Percentiles rank a stretch among this genome's conserved stretches.
These are phyloP conservation scores for Hipparchia semele DNA, from an alignment of 2,888 invertebrate species.

Conservation along the genomic window DNA sequence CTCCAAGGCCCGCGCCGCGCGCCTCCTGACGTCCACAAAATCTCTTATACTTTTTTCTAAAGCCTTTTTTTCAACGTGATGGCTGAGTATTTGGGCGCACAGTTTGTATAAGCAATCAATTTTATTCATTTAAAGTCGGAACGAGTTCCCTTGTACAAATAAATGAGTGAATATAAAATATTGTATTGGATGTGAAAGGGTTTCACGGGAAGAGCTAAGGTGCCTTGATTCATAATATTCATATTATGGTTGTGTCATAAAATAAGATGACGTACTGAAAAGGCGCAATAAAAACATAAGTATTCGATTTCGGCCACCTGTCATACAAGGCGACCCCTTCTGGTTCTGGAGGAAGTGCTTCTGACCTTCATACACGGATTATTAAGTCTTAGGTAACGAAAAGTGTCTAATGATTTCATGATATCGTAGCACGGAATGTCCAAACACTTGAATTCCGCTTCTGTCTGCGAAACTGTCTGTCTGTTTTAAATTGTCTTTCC, in stretches of 20 bases:
- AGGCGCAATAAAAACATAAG: conserved; percentile 26
- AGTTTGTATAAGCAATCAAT: conserved; percentile 83
- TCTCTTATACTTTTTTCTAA: conserved; percentile 68
- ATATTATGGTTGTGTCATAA: conserved; percentile 30
- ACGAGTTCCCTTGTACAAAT: conserved; percentile 75
- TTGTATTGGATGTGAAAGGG: conserved; percentile 55
- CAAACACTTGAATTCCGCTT: no score
- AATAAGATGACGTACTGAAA: conserved; percentile 36
- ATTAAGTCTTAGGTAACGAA: no score
- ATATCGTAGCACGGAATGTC: no score
- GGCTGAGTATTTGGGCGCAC: conserved; percentile 81
- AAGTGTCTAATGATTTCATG: no score
- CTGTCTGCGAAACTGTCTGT: no score
- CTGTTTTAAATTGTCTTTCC: no score
- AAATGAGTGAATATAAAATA: conserved; percentile 71
- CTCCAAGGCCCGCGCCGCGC: conserved; percentile 52
- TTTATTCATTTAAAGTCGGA: conserved; percentile 80
- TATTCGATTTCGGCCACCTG: neutral
- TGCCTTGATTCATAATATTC: conserved; percentile 58
- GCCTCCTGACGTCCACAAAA: conserved; percentile 58
- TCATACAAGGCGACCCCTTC: no score
- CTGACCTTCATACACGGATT: no score
- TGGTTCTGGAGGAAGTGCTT: no score
- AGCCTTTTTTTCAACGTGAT: conserved; percentile 81
- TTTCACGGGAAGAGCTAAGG: conserved; percentile 48